Percentiles rank a stretch among this genome's conserved stretches.
These are phyloP conservation scores for Bhutanitis thaidina DNA, from an alignment of 2,888 invertebrate species.

Conservation along the genomic window DNA sequence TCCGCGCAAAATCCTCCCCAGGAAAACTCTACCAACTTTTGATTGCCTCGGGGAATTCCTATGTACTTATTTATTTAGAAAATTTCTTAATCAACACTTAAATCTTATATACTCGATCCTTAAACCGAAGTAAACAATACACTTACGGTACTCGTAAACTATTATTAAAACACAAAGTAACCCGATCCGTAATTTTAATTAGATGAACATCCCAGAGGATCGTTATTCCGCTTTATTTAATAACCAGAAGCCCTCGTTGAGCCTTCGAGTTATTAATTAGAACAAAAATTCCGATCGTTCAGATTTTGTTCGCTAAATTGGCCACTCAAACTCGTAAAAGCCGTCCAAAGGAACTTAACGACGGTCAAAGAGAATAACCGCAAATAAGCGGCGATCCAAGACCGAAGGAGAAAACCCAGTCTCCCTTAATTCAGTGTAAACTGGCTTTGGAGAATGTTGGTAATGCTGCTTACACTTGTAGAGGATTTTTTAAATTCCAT, in stretches of 20 bases:
- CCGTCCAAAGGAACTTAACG: conserved; percentile 76
- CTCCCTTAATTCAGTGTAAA: conserved; percentile 75
- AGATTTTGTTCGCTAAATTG: conserved; percentile 76
- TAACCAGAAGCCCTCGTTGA: conserved; percentile 58
- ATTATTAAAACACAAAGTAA: conserved; percentile 20
- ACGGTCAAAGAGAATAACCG: conserved; percentile 80
- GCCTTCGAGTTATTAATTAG: conserved; percentile 72
- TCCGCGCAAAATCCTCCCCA: conserved; percentile 71
- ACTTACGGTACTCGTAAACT: not conserved
- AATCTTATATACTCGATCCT: conserved; percentile 19
- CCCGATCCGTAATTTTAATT: conserved; percentile 40
- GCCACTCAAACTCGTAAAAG: conserved; percentile 78
- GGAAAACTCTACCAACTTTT: conserved; percentile 76
- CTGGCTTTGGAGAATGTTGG: conserved; percentile 61
- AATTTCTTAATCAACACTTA: conserved; percentile 65
- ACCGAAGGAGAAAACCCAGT: conserved; percentile 69
- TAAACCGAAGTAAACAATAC: conserved; percentile 3
- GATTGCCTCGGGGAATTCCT: conserved; percentile 69
- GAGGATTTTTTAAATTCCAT: conserved; percentile 40
- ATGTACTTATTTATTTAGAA: conserved; percentile 65
- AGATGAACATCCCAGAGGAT: conserved; percentile 49
- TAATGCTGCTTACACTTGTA: conserved; percentile 66
- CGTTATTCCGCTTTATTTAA: conserved; percentile 64
- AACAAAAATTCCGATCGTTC: conserved; percentile 77
- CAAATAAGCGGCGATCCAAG: conserved; percentile 77